Evolutionary conservation across 2,888 invertebrate species (phyloP), one percentile per base, ranked within the genome.

Genomic region (Osmoderma eremita): DNA sequence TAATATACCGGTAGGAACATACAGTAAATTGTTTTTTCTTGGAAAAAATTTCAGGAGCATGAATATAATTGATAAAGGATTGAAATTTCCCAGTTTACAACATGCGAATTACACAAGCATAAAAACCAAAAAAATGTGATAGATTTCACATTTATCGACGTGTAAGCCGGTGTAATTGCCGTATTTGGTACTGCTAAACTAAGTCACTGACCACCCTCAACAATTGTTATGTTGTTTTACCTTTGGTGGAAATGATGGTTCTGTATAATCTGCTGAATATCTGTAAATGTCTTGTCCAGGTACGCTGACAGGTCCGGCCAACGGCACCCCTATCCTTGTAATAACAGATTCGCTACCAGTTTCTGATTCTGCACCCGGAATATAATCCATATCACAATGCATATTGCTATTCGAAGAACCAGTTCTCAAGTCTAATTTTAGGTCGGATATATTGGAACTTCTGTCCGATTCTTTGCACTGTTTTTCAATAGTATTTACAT

Each of bases 391-490:
- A 71, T 82, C 82, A 71, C 83, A 82, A 69, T 82, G 82, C 51
- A 83, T 78, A 79, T 92, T 92, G 80, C 91, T 92, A 76, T 89
- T 89, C 41, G 91, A 92, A 70, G 92, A 91, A 8, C 91, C 90
- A 51, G 94, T 94, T 68, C 95, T 86, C 70, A 95, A 87, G 82
- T 96, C 95, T 72, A 94, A 87, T 83, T 96, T 96, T 79, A 95
- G 85, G 83, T 95, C 95, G 72, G 95, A 95, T 76, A 95, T 94
- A 80, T 95, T 95, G 61, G 95, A 95, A 77, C 94, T 94, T 73
- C 94, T 87, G 80, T 96, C 95, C 67, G 94, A 94, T 79, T 92
- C 91, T 74, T 91, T 90, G 72, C 86, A 89, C 71, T 84, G 85
- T 73, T 86, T 86, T 73, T 86, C 85, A 53, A 83, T 84, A 45